Evolutionary conservation across 92 coral and sea anemone genomes (phyloP), one percentile per base, ranked within the genome.

Genomic region (Muricea muricata): DNA sequence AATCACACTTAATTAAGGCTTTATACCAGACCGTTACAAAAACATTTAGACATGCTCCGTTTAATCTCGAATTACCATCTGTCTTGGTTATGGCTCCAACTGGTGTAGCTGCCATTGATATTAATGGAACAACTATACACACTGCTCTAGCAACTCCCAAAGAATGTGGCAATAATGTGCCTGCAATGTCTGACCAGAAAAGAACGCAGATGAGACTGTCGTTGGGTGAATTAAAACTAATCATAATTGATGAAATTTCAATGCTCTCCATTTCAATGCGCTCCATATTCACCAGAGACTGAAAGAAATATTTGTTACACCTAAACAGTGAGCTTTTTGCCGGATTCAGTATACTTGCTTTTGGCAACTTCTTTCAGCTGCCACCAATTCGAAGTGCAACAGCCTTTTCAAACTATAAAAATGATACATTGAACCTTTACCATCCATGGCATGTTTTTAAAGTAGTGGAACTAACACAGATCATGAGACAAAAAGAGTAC

Each of bases 31-130:
- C 91, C 1, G 63, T 24, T n/a, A 24, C 29, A n/a, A 91, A 91
- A 78, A 91, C 88, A 48, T 88, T 89, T 34, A 88, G 90, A 89
- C 84, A 89, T 63, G 88, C 50, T 2, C 80, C 80, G 0, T 30
- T 48, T 6, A 91, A 91, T 54, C 92, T 92, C 24, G 90, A 91
- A 75, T 18, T 47, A 26, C 85, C 94, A 30, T 84, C 92, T 17
- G 92, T 88, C 0, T 30, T 88, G 26, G 7, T 83, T 20, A 88
- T 77, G 83, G 91, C 91, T n/a, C 94, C 93, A 26, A 91, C 92
- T 46, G 91, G 89, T 57, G 85, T 85, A 29, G 92, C 92, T 6
- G 89, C 92, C 31, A 79, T 84, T 18, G 84, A 91, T 29, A 91
- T 88, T 20, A 65, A 71, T 77, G 90, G 92, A 15, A 91, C 92